phyloP scores from a whole-genome alignment of 1,140 invertebrate species.

The Zaprionus capensis region DNA sequence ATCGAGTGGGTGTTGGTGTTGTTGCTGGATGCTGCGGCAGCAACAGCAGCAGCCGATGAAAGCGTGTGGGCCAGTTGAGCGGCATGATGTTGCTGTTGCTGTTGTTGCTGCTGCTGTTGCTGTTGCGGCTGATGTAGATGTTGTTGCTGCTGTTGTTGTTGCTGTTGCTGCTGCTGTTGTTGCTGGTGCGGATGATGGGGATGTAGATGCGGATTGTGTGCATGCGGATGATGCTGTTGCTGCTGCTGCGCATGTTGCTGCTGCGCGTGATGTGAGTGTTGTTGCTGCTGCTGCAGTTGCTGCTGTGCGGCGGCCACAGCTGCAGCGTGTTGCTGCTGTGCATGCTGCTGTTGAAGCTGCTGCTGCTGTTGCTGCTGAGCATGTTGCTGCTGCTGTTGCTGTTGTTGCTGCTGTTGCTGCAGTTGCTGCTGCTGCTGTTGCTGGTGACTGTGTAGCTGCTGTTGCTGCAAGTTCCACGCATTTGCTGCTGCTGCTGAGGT shows the following conservation, averaged over 20 bases:
- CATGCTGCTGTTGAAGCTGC: slow-evolving; percentile 59
- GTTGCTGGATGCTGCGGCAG: slow-evolving; percentile 43
- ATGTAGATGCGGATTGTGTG: slow-evolving; percentile 52
- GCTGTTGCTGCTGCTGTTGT: slow-evolving; percentile 55
- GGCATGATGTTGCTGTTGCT: slow-evolving; percentile 73
- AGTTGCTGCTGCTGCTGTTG: slow-evolving; percentile 61
- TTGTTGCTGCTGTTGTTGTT: slow-evolving; percentile 65
- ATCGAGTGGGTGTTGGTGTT: slow-evolving; percentile 78
- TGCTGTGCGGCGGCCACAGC: slow-evolving; percentile 56
- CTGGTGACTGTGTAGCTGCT: slow-evolving; percentile 61
- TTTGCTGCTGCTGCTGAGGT: slow-evolving; percentile 47
- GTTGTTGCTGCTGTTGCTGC: slow-evolving; percentile 46
- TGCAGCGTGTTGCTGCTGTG: slow-evolving; percentile 73
- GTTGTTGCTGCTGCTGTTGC: slow-evolving; percentile 51
- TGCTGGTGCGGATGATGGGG: slow-evolving; percentile 62
- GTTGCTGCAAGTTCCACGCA: slow-evolving; percentile 65
- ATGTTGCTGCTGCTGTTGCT: slow-evolving; percentile 58
- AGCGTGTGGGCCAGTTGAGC: slow-evolving; percentile 68
- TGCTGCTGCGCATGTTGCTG: slow-evolving; percentile 55
- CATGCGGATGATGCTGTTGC: slow-evolving; percentile 60
- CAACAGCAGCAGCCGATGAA: slow-evolving; percentile 59
- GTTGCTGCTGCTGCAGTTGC: slow-evolving; percentile 54
- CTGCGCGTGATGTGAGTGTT: slow-evolving; percentile 64
- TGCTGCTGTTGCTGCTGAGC: slow-evolving; percentile 63
- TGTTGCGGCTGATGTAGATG: slow-evolving; percentile 53